These are phyloP conservation scores for Deilephila elpenor DNA, from an alignment of 2,888 invertebrate species.

Conservation along the genomic window DNA sequence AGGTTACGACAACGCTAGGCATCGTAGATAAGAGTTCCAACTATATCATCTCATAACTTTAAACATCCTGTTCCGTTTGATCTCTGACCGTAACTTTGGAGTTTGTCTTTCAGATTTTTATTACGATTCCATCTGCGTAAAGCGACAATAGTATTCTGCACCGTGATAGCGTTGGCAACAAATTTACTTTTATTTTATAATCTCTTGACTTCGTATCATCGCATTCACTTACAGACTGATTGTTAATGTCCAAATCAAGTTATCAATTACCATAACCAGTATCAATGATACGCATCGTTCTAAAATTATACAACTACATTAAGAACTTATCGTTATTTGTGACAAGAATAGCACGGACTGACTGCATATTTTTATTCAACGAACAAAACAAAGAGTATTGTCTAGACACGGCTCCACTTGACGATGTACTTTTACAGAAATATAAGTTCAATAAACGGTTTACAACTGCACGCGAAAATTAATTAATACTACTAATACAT, in stretches of 20 bases:
- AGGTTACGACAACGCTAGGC: slow-evolving; percentile 65
- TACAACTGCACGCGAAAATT: slow-evolving; percentile 49
- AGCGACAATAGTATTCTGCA: not conserved
- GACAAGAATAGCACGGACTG: not conserved
- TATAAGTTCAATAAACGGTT: slow-evolving; percentile 18
- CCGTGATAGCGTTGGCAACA: too few species aligned
- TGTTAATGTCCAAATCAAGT: not conserved
- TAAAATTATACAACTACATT: not conserved
- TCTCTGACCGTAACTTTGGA: slow-evolving; percentile 35
- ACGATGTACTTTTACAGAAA: not conserved
- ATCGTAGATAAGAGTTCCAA: slow-evolving; percentile 64
- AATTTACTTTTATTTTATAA: not conserved
- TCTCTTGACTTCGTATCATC: not conserved
- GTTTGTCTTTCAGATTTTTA: not conserved
- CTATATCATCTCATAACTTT: slow-evolving; percentile 59
- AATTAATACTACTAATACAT: slow-evolving; percentile 70
- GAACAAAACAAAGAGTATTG: not conserved
- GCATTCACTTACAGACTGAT: not conserved
- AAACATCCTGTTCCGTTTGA: slow-evolving; percentile 51
- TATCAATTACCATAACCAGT: not conserved
- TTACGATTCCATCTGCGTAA: not conserved
- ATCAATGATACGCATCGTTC: not conserved
- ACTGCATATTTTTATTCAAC: not conserved
- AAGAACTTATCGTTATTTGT: not conserved
- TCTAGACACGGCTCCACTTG: not conserved